Evolutionary conservation across 2,888 invertebrate species (phyloP).

Genomic region (Drepanosiphum platanoidis): DNA sequence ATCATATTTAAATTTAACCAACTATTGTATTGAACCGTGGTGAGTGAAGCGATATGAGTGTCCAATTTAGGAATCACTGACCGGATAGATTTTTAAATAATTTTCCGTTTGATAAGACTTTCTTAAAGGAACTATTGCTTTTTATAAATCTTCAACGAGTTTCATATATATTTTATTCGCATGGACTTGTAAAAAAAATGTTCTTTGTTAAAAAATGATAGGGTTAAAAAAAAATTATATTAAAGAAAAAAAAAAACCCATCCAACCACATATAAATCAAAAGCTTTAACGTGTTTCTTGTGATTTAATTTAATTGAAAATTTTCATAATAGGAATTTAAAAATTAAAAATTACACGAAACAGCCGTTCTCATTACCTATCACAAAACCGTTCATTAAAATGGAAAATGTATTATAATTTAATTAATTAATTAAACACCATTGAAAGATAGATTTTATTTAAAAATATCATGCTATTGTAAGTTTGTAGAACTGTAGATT

Average conservation of each 20-base stretch:
- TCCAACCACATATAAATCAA: neutral
- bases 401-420: neutral
- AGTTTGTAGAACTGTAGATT: neutral
- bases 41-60: no score
- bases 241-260: neutral
- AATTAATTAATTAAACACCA: no score
- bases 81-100: neutral
- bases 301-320: neutral
- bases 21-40: no score
- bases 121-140: neutral
- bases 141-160: neutral
- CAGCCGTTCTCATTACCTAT: neutral
- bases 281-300: neutral
- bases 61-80: neutral
- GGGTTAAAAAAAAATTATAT: neutral
- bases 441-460: no score
- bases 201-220: neutral
- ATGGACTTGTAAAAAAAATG: neutral
- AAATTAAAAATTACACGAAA: neutral
- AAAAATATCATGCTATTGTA: neutral
- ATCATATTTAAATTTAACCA: no score
- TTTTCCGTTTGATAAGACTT: neutral
- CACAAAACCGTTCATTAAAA: neutral
- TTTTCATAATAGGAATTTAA: neutral
- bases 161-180: neutral